Base-by-base conservation (phyloP, 1,140 invertebrate genomes). In the Matsumurasca onukii region DNA sequence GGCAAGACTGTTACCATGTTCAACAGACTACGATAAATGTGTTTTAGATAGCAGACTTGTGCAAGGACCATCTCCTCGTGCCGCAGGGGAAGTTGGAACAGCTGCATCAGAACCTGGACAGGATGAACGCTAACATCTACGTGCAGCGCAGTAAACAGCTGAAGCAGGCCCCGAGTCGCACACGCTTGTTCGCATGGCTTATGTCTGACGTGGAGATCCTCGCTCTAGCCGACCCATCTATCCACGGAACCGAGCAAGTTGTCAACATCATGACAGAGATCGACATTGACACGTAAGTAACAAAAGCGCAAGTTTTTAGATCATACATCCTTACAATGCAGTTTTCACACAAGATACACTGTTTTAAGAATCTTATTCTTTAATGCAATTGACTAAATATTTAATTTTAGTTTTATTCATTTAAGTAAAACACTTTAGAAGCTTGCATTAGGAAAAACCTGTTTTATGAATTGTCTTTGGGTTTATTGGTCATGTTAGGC, bases 41-140 rank as follows among this genome's bases (percentile, higher is more conserved):
- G n/a, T n/a, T n/a, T n/a, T n/a, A 85, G 80, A 81, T 86, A 3
- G 79, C 85, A 72, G 86, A 94, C 74, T 81, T 96, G 30, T 88
- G 88, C 73, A 92, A 91, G 76, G 88, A 90, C 12, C 88, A 93
- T 76, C 81, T 94, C 3, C 83, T 96, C 24, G 84, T 98, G 67
- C 92, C 94, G 0, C 87, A 90, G 1, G 89, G 86, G 13, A 94
- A 93, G 78, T 89, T 98, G 1, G 94, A 98, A 70, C 93, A 97
- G 75, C 81, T 99, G 0, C 94, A 96, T 77, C 85, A 87, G 0
- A 92, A 89, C 74, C 81, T 98, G 67, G 88, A 89, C 17, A 91
- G 92, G 70, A 95, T 94, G 76, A 97, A 96, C 78, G 91, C 93
- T 1, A 91, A 97, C 75, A 97, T 98, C 72, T 99, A 98, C 80